phyloP scores from a whole-genome alignment of 2,113 vertebrate genomes.

The Hyla sarda region DNA sequence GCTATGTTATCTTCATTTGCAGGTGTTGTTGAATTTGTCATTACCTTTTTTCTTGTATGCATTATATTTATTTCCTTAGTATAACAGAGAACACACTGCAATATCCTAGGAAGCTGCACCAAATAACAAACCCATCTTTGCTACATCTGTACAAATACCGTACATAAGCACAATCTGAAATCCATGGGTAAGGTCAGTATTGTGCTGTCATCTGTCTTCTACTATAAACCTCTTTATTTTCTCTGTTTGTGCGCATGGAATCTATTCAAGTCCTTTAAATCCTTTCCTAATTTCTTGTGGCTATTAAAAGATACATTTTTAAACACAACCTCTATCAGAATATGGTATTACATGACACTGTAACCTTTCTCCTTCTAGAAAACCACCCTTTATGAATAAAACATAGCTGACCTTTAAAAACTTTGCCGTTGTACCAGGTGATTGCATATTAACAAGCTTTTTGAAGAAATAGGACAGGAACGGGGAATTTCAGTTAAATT shows the following conservation, averaged over 20 bases:
- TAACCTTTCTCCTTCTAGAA: constrained; percentile 83
- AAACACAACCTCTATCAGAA: constrained; percentile 77
- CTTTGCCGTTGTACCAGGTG: constrained; percentile 84
- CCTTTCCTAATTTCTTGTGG: constrained; percentile 55
- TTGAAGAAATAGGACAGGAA: constrained; percentile 83
- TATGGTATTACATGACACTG: constrained; percentile 84
- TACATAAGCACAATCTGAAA: not conserved
- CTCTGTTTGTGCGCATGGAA: constrained; percentile 26
- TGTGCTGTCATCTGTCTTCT: constrained; percentile 3
- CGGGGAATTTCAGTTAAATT: constrained; percentile 79
- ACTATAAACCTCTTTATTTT: constrained; percentile 36
- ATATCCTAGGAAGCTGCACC: not conserved
- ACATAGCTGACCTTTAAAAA: constrained; percentile 86
- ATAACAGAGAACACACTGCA: not conserved
- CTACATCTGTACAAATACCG: not conserved
- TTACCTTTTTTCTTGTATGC: not conserved
- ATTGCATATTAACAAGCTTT: constrained; percentile 89
- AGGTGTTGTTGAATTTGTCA: not conserved
- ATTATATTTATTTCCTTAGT: not conserved
- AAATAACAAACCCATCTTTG: not conserved
- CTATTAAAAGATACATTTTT: constrained; percentile 71
- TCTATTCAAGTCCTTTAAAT: constrained; percentile 51
- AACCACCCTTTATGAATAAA: constrained; percentile 88
- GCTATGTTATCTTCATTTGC: not conserved
- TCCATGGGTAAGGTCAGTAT: not conserved